A percentile compares a stretch with the other conserved stretches of the same genome.
Evolutionary conservation across 2,797 vertebrate species (phyloP).

Genomic region (Microhierax caerulescens): DNA sequence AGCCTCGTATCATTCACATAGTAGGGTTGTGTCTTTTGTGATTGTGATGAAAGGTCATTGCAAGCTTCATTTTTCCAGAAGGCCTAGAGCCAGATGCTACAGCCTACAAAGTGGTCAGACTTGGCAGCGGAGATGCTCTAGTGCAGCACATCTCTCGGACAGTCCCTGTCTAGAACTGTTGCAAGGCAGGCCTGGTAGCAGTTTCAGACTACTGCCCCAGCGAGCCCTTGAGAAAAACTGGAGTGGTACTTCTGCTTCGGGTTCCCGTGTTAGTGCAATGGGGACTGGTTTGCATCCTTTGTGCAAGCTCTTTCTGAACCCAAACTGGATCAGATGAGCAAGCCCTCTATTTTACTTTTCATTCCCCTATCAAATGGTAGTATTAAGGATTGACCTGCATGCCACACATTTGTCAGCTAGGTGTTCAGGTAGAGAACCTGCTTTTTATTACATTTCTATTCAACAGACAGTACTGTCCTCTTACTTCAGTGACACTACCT

Average conservation of each 20-base stretch:
- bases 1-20: not conserved
- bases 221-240: not conserved
- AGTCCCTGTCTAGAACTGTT: not conserved
- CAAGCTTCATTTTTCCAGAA: not conserved
- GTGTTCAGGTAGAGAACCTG: not conserved
- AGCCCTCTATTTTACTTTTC: not conserved
- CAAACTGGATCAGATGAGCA: not conserved
- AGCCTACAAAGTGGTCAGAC: not conserved
- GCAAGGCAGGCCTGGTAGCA: not conserved
- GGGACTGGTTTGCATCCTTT: not conserved
- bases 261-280: not conserved
- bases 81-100: not conserved
- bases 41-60: not conserved
- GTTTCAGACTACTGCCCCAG: not conserved
- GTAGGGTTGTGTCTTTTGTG: not conserved
- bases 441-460: not conserved
- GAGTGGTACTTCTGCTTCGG: not conserved
- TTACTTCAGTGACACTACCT: not conserved
- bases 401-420: not conserved
- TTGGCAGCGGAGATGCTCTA: not conserved
- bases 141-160: not conserved
- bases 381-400: rapidly evolving
- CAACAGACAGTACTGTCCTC: not conserved
- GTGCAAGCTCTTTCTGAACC: not conserved
- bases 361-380: not conserved